Evolutionary conservation across 35 echinoderm and acorn worm species (phyloP), one percentile per base, ranked within the genome.

Genomic region (Holothuria glaberrima): DNA sequence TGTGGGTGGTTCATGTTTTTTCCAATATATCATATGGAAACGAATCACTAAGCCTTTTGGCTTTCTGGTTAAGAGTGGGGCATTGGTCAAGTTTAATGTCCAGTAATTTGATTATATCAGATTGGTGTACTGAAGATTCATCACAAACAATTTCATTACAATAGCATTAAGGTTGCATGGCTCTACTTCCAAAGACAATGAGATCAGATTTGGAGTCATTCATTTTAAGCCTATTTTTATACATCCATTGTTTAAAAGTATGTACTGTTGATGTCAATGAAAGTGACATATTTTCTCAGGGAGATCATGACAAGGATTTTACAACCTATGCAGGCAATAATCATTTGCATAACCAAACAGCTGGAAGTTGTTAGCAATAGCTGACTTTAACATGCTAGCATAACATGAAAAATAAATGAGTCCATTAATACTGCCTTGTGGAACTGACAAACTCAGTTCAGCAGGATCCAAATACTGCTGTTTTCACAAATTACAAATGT

Each of bases 401-500:
- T 78, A 78, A n/a, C 13, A 78, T 19, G 74, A 38, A 48, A 78
- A 78, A 78, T 38, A 78, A 7, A 78, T 48, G 44, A 30, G 74
- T 48, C 41, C 74, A 78, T 78, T 78, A 38, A 78, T 78, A 34
- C 74, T 45, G n/a, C 74, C 74, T 78, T 78, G 33, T n/a, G 74
- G 44, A 78, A 78, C 74, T 45, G 33, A 78, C n/a, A 78, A 78
- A 28, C 25, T 31, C n/a, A 84, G 21, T 9, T 24, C 48, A 7
- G 25, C 27, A 14, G 20, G 27, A 58, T 59, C 54, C 12, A 58
- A 86, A 86, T 19, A 52, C 7, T 6, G 20, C 66, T 67, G 28
- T 67, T 86, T 31, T 67, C 60, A 63, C 29, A 59, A 20, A 86
- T 27, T 1, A 12, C 44, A 86, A 64, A 86, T 26, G 19, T 12